Evolutionary conservation across 2,113 vertebrate genomes (phyloP).

Genomic region (Crotophaga sulcirostris): DNA sequence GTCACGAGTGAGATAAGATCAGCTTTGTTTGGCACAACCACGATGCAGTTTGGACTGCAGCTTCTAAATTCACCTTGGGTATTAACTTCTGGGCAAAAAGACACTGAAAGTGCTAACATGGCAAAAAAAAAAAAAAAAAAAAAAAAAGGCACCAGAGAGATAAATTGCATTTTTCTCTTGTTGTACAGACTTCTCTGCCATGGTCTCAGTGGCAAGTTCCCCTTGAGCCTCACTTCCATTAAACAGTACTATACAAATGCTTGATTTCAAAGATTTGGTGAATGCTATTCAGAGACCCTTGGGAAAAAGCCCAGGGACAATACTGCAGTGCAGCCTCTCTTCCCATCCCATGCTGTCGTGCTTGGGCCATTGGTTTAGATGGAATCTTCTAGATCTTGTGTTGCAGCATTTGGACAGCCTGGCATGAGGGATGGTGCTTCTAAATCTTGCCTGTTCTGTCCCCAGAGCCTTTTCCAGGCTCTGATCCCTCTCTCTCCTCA

Average conservation of each 20-base stretch:
- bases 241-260: not conserved
- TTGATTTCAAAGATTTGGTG: conserved; percentile 2
- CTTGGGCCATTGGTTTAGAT: not conserved
- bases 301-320: not conserved
- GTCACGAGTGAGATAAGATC: conserved; percentile 75
- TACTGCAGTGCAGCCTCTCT: not conserved
- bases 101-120: conserved; percentile 40
- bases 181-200: not conserved
- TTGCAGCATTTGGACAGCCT: not conserved
- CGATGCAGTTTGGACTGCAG: conserved; percentile 56
- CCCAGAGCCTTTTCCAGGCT: not conserved
- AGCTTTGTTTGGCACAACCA: conserved; percentile 68
- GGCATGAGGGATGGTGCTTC: not conserved
- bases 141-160: not conserved
- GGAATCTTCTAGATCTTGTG: not conserved
- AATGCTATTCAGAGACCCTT: not conserved
- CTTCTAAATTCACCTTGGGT: conserved; percentile 71
- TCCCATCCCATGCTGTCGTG: not conserved
- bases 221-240: not conserved
- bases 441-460: not conserved
- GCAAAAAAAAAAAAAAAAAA: not conserved
- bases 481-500: not conserved
- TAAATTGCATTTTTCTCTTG: not conserved
- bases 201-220: not conserved
- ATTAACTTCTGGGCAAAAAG: conserved; percentile 54